These are phyloP conservation scores for Tachysurus vachellii DNA, from an alignment of 2,113 vertebrate species.

Conservation along the genomic window DNA sequence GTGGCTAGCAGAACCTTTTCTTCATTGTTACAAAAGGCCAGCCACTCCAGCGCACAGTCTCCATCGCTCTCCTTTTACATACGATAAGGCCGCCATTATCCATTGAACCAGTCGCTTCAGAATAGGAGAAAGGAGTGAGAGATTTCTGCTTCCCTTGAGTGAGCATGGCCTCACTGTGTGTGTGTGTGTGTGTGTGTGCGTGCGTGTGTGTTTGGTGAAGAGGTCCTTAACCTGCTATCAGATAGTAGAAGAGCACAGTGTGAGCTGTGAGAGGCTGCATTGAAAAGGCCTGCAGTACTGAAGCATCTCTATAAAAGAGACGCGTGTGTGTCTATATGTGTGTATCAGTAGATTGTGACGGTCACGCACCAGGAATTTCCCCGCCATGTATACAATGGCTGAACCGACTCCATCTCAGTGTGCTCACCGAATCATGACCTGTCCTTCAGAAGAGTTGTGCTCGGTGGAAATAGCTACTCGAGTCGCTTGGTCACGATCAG, in stretches of 20 bases:
- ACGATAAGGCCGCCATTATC: conserved; percentile 78
- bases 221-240: conserved; percentile 80
- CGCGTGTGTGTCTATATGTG: conserved; percentile 48
- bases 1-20: conserved; percentile 64
- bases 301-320: conserved; percentile 65
- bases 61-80: conserved; percentile 72
- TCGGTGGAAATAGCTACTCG: not conserved
- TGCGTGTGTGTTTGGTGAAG: conserved; percentile 74
- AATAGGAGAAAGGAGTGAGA: conserved; percentile 71
- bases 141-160: conserved; percentile 72
- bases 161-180: conserved; percentile 9
- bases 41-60: conserved; percentile 70
- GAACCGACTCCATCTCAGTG: conserved; percentile 33
- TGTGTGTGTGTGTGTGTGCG: conserved; percentile 54
- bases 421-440: conserved; percentile 35
- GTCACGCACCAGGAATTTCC: conserved; percentile 68
- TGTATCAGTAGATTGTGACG: conserved; percentile 68
- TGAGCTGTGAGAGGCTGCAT: conserved; percentile 75
- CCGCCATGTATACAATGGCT: conserved; percentile 51
- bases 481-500: not conserved
- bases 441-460: conserved; percentile 5
- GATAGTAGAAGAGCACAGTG: conserved; percentile 73
- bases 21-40: conserved; percentile 76
- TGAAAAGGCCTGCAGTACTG: conserved; percentile 73
- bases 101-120: conserved; percentile 73